A percentile compares a stretch with the other conserved stretches of the same genome.
These are phyloP conservation scores for Scaptomyza hsui DNA, from an alignment of 1,140 invertebrate species.

Conservation along the genomic window DNA sequence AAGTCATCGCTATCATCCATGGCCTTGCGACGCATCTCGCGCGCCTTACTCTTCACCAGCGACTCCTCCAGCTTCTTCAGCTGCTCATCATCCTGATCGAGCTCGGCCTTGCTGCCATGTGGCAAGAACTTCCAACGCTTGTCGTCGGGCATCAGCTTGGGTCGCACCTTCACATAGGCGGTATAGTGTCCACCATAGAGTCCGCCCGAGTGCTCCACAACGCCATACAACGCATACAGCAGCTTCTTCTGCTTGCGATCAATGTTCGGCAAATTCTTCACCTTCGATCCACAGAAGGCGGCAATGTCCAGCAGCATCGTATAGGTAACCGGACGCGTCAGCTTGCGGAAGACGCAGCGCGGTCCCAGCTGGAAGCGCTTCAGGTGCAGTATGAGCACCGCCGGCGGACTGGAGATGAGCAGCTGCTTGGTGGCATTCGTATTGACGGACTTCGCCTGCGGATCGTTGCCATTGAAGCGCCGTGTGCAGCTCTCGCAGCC, in stretches of 20 bases:
- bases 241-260: conserved; percentile 88
- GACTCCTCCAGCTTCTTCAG: conserved; percentile 73
- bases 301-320: conserved; percentile 94
- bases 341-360: conserved; percentile 89
- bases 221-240: conserved; percentile 95
- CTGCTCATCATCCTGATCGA: conserved; percentile 79
- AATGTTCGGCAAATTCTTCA: conserved; percentile 88
- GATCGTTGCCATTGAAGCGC: conserved; percentile 86
- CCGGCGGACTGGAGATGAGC: conserved; percentile 94
- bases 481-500: conserved; percentile 95
- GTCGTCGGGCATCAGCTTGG: conserved; percentile 86
- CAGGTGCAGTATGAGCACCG: conserved; percentile 96
- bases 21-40: conserved; percentile 68
- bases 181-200: conserved; percentile 97
- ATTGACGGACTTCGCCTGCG: conserved; percentile 90
- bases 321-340: conserved; percentile 94
- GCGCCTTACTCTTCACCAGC: conserved; percentile 81
- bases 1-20: conserved; percentile 84
- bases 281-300: conserved; percentile 93
- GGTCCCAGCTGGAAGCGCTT: conserved; percentile 93
- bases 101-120: conserved; percentile 85
- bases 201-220: conserved; percentile 96
- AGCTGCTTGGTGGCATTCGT: conserved; percentile 96
- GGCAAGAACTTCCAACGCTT: conserved; percentile 89
- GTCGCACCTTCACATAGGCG: conserved; percentile 93